phyloP scores from a whole-genome alignment of 2,888 invertebrate genomes.

The Allolobophora icterica region DNA sequence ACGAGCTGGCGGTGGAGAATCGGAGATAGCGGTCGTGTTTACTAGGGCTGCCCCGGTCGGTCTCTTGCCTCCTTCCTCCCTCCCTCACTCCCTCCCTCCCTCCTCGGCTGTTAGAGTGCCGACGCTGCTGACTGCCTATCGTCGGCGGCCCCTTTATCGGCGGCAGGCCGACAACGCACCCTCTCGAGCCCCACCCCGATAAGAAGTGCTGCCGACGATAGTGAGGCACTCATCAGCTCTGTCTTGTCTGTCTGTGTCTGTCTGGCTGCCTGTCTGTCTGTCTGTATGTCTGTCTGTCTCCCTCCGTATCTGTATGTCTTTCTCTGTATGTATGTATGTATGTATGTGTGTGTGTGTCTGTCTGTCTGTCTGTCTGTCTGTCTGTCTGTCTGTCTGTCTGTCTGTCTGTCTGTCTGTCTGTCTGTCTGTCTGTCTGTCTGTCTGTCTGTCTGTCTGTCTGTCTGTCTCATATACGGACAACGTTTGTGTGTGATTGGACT shows the following conservation, averaged over 20 bases:
- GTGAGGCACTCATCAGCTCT: not conserved
- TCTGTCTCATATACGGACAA: not conserved
- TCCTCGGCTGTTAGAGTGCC: not conserved
- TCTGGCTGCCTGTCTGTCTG: not conserved
- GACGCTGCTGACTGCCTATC: not conserved
- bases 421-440: too few species aligned
- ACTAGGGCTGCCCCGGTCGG: not conserved
- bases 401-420: too few species aligned
- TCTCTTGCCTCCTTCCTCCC: slow-evolving; percentile 21
- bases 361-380: too few species aligned
- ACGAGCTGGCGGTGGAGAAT: not conserved
- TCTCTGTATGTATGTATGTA: too few species aligned
- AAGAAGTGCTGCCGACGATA: not conserved
- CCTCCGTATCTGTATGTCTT: too few species aligned
- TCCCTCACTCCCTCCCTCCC: not conserved
- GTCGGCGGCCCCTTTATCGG: slow-evolving; percentile 10
- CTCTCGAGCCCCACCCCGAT: not conserved
- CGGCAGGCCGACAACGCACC: slow-evolving; percentile 13
- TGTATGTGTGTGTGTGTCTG: too few species aligned
- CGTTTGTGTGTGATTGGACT: not conserved
- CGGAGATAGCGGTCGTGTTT: not conserved
- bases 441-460: too few species aligned
- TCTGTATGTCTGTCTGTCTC: too few species aligned
- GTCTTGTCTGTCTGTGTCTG: not conserved
- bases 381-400: too few species aligned